A percentile compares a stretch with the other conserved stretches of the same genome.
These are phyloP conservation scores for Forbesichthys agassizii DNA, from an alignment of 2,113 vertebrate species.

Conservation along the genomic window DNA sequence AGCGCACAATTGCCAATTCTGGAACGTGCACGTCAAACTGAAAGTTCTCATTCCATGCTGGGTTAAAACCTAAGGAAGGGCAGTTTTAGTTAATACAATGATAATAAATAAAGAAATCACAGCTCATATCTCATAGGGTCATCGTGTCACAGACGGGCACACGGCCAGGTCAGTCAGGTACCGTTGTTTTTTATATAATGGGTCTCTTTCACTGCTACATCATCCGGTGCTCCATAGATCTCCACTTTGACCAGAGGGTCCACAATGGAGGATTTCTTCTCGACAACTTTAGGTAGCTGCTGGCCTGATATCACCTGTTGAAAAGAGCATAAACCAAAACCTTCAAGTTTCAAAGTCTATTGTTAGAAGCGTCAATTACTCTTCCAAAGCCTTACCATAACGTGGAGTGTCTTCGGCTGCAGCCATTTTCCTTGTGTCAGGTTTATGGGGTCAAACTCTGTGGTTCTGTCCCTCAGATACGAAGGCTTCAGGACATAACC, in stretches of 20 bases:
- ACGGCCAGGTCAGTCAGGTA: conserved; percentile 43
- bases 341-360: not conserved
- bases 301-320: conserved; percentile 91
- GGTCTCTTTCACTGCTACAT: conserved; percentile 79
- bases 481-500: conserved; percentile 93
- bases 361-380: not conserved
- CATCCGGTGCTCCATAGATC: conserved; percentile 82
- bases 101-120: not conserved
- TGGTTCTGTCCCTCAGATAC: conserved; percentile 80
- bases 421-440: conserved; percentile 86
- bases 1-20: conserved; percentile 86
- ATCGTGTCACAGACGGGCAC: not conserved
- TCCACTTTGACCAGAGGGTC: conserved; percentile 89
- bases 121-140: not conserved
- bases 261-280: conserved; percentile 86
- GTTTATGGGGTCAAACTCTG: conserved; percentile 86
- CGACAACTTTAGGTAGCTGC: conserved; percentile 91
- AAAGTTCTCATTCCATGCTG: conserved; percentile 86
- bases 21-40: conserved; percentile 87
- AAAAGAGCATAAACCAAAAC: conserved; percentile 7
- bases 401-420: conserved; percentile 78
- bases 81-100: not conserved
- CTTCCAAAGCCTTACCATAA: conserved; percentile 80
- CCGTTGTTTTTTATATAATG: conserved; percentile 84
- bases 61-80: conserved; percentile 84